Evolutionary conservation across 2,888 invertebrate species (phyloP), one percentile per base, ranked within the genome.

Genomic region (Machimus atricapillus): DNA sequence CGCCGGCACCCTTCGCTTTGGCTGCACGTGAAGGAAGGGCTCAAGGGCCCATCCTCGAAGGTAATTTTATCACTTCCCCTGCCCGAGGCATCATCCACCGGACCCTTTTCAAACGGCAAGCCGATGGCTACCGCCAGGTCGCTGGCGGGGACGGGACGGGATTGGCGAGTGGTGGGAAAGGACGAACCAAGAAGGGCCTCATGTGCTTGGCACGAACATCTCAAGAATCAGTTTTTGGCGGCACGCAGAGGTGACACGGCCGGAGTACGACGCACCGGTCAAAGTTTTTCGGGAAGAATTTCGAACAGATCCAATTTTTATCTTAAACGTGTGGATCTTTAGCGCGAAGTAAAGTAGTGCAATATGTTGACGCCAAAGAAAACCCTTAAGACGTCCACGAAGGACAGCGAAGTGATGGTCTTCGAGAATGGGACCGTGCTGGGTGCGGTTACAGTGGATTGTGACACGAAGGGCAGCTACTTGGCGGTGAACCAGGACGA

Each of bases 371-470:
- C 85, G n/a, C 46, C 85, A 85, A 85, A 58, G 31, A 78, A 78
- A 58, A 31, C 78, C 40, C 85, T 86, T 77, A 83, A 88, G 86
- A 52, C 9, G 66, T 66, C 66, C 37, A 78, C 86, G 19, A 46
- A 74, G 66, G 66, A 83, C 73, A 76, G 77, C 86, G 66, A 88
- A 81, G 27, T 87, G 88, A 87, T 87, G 85, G 90, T 91, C 56
- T 90, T 92, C 87, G 92, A 92, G 88, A 92, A 92, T 89, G 92
- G 92, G 89, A 92, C 92, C 87, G 90, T 92, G 87, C 89, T 92
- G 88, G 92, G 92, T 89, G 90, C 91, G 31, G 89, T 92, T 46
- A 12, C 89, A 89, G 89, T 87, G 89, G 73, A 79, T 43, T n/a
- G 14, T 14, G 83, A 58, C n/a, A 34, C n/a, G n/a, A 66, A 58